phyloP scores from a whole-genome alignment of 64 coral and sea anemone genomes.

The Trachythela sp. region DNA sequence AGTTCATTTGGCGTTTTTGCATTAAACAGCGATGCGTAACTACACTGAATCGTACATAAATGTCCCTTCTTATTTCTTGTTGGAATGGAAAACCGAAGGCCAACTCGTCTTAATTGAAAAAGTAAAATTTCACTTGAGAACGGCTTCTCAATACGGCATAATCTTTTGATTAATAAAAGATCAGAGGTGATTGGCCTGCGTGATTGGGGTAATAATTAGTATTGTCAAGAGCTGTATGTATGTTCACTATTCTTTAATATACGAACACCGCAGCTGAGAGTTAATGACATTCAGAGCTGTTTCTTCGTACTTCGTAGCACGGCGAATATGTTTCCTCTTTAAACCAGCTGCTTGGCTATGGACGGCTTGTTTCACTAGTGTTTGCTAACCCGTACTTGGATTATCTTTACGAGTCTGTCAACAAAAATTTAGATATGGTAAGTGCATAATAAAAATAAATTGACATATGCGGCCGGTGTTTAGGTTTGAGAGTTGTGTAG shows the following conservation, averaged over 20 bases:
- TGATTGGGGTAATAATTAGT: not conserved
- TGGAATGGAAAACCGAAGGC: not conserved
- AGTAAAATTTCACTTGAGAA: not conserved
- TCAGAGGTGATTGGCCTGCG: not conserved
- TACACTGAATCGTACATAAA: not conserved
- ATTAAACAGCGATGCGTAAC: not conserved
- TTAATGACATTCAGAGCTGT: slow-evolving; percentile 1
- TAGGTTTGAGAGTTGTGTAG: too few relatives aligned
- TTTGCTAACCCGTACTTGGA: not conserved
- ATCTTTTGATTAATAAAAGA: slow-evolving; percentile 15
- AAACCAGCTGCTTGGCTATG: not conserved
- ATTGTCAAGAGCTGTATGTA: not conserved
- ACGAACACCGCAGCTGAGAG: not conserved
- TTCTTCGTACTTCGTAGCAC: not conserved
- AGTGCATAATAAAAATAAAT: not conserved
- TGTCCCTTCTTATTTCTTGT: not conserved
- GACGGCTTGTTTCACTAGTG: not conserved
- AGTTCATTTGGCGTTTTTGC: too few relatives aligned
- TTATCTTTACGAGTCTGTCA: not conserved
- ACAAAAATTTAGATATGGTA: not conserved
- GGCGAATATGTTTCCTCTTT: not conserved
- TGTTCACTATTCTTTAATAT: slow-evolving; percentile 2
- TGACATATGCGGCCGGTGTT: not conserved
- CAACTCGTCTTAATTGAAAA: not conserved
- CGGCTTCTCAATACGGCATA: not conserved